A percentile compares a stretch with the other conserved stretches of the same genome.
phyloP scores from a whole-genome alignment of 2,888 invertebrate genomes.

The Callinectes sapidus region DNA sequence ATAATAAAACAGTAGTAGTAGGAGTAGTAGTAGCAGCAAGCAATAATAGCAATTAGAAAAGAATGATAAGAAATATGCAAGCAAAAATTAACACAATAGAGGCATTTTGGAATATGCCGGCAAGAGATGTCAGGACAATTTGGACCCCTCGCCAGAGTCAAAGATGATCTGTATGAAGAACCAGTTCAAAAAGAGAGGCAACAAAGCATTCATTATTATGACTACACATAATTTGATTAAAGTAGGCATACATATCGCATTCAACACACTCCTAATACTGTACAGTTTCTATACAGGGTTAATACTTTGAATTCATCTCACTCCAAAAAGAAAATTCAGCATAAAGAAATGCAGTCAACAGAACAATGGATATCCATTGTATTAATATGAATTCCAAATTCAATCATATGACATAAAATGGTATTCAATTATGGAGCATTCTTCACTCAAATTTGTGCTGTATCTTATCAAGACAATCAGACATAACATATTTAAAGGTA shows the following conservation, averaged over 20 bases:
- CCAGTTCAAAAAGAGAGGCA: not conserved
- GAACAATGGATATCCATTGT: not conserved
- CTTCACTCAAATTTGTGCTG: not conserved
- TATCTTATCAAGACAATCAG: not conserved
- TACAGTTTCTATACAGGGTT: slow-evolving; percentile 6
- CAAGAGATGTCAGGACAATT: not conserved
- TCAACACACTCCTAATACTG: not conserved
- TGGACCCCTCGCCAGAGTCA: not conserved
- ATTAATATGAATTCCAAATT: not conserved
- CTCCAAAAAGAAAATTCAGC: not conserved
- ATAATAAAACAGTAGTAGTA: not conserved
- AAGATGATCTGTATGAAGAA: not conserved
- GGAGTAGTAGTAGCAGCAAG: not conserved
- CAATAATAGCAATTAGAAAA: not conserved
- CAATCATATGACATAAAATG: not conserved
- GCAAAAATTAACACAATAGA: not conserved
- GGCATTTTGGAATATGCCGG: not conserved
- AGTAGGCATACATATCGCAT: not conserved
- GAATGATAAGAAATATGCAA: not conserved
- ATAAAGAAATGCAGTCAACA: not conserved
- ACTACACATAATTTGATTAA: not conserved
- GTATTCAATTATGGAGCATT: not conserved
- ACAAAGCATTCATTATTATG: not conserved
- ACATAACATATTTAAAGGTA: not conserved
- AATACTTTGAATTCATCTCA: slow-evolving; percentile 14